Evolutionary conservation across 2,113 vertebrate genomes (phyloP), one percentile per base, ranked within the genome.

Genomic region (Zosterops lateralis): DNA sequence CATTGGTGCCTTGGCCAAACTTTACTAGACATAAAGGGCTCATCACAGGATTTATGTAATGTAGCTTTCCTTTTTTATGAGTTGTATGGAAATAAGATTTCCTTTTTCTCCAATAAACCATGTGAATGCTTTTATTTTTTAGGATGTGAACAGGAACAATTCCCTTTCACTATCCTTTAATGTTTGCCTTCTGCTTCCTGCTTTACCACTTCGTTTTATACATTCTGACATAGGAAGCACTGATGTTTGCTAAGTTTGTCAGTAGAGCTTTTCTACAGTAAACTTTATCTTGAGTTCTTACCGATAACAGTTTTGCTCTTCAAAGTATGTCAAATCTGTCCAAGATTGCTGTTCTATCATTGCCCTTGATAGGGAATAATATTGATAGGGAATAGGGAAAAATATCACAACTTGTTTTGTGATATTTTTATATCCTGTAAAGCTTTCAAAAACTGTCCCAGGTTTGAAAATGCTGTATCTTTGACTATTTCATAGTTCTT

Each of bases 221-320:
- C 45, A 19, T 62, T 70, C 58, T 84, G 72, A 31, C 67, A 71
- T 15, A 77, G 60, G 61, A 95, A 85, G 28, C 45, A 61, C 61
- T 90, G 75, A 70, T 83, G 51, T 89, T 91, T 94, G 60, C 53
- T 53, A 77, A 71, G 34, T 89, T 92, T 91, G 75, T 85, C 84
- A 74, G 93, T 14, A 60, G 42, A 16, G 36, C 10, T 91, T 92
- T 95, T 71, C 78, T 85, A 67, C 66, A 50, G 32, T 64, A 92
- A 95, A 85, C 64, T 96, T 89, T 83, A 94, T 95, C 87, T 94
- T 92, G 34, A 94, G 77, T 80, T 85, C 56, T 20, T 76, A 67
- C 89, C 16, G 90, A 92, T 96, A 95, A 89, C 28, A 91, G 82
- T 75, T 90, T 87, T 84, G 17, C 65, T 91, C 75, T 91, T 94